Evolutionary conservation across 2,797 vertebrate genomes (phyloP).

Genomic region (Anisognathus igniventris): DNA sequence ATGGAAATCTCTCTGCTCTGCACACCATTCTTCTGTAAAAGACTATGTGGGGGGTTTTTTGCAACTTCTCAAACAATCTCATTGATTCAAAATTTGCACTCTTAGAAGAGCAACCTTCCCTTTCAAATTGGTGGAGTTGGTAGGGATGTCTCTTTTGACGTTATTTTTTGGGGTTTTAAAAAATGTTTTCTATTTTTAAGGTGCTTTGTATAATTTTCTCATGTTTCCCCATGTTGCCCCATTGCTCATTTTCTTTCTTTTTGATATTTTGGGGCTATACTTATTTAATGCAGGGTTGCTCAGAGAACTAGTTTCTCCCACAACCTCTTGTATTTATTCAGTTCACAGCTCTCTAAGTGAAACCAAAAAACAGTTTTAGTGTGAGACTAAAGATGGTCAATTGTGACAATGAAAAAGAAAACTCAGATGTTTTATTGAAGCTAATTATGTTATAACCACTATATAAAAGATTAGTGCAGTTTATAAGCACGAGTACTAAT

Average conservation of each 20-base stretch:
- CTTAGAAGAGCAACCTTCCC: neutral
- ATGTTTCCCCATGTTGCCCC: neutral
- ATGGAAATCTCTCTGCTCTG: neutral
- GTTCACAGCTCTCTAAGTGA: neutral
- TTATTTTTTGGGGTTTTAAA: fast-evolving
- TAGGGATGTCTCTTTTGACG: neutral
- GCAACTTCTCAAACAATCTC: neutral
- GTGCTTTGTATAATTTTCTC: neutral
- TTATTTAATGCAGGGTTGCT: neutral
- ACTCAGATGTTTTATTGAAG: neutral
- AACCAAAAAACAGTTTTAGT: neutral
- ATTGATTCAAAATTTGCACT: neutral
- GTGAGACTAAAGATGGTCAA: neutral
- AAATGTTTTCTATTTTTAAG: neutral
- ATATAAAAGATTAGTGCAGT: neutral
- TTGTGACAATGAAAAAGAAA: neutral
- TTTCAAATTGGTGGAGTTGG: neutral
- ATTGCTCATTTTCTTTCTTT: neutral
- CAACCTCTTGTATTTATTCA: neutral
- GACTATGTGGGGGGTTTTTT: fast-evolving
- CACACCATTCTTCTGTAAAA: neutral
- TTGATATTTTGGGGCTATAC: neutral
- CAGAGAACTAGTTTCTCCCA: neutral
- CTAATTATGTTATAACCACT: neutral
- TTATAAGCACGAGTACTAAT: neutral